Percentiles rank a stretch among this genome's conserved stretches.
Evolutionary conservation across 1,140 invertebrate genomes (phyloP).

Genomic region (Galleria mellonella): DNA sequence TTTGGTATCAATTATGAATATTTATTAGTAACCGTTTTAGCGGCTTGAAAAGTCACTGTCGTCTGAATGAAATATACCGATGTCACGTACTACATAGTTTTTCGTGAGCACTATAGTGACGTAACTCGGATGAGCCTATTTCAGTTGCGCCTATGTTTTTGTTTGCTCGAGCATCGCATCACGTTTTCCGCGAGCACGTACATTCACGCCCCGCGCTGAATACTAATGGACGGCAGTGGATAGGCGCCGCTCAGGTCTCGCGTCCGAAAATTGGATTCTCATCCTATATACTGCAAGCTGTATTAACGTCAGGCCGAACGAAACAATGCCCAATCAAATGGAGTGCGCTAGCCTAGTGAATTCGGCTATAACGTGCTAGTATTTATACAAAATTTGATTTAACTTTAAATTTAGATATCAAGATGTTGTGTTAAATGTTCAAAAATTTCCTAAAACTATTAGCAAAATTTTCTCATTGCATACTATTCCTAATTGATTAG

Average conservation of each 20-base stretch:
- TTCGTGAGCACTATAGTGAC: conserved; percentile 5
- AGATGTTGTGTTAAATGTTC: no score
- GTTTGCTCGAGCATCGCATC: conserved; percentile 52
- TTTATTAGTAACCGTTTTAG: no score
- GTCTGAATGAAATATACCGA: no score
- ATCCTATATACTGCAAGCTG: conserved; percentile 36
- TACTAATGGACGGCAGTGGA: conserved; percentile 44
- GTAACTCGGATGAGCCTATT: conserved; percentile 30
- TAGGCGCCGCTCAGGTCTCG: conserved; percentile 32
- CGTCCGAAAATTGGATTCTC: conserved; percentile 61
- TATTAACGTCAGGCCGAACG: conserved; percentile 34
- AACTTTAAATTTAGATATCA: background rate
- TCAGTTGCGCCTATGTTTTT: conserved; percentile 41
- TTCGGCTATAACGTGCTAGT: background rate
- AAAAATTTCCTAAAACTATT: no score
- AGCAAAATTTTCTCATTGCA: no score
- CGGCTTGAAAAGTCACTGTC: no score
- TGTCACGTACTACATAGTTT: no score
- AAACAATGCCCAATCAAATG: conserved; percentile 66
- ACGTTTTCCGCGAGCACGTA: conserved; percentile 51
- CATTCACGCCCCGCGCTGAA: conserved; percentile 28
- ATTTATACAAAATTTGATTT: background rate
- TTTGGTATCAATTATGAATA: no score
- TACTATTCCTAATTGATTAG: no score
- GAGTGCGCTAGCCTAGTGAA: conserved; percentile 17